Base-by-base conservation (phyloP, 2,888 invertebrate genomes). In the Lagria hirta region DNA sequence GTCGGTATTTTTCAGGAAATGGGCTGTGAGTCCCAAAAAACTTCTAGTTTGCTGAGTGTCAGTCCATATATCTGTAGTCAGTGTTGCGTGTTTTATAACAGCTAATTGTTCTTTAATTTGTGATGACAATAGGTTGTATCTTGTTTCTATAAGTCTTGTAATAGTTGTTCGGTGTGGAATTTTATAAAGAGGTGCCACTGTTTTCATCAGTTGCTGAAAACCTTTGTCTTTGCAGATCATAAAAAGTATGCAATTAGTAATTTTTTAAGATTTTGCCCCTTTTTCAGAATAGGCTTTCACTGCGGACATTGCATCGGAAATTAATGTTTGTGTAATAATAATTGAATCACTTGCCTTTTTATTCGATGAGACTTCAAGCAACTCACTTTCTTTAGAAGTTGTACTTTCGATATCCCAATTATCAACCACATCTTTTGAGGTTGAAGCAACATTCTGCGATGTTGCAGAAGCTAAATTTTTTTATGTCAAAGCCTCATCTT, bases 1-100 rank as follows among this genome's bases (percentile, higher is more conserved):
- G 12, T 29, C 11, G 8, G 8, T 18, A 8, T 15, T 14, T 7
- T 29, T 12, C n/a, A 42, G 29, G 29, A 29, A 43, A 18, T 43
- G 38, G 17, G 18, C 23, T 10, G 44, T 43, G 2, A 43, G 11
- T 5, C 42, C 42, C 10, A 46, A 24, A 17, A 41, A 46, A 29
- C 42, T 46, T 12, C 28, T 20, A 2, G 30, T 23, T 13, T 42
- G 28, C 46, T 43, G 34, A 2, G 34, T 42, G 3, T 46, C 42
- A 4, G 42, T 46, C 46, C 46, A 46, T 8, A 46, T 29, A 23
- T 46, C 46, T 8, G 46, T 29, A 8, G 36, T 46, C 2, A 43
- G 16, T 8, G 29, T 43, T 8, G 33, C 15, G 15, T 27, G 6
- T 12, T 24, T 7, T 11, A 18, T n/a, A 2, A 8, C 22, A 14